These are phyloP conservation scores for Rhopalosiphum maidis DNA, from an alignment of 1,140 invertebrate genomes.

Conservation along the genomic window DNA sequence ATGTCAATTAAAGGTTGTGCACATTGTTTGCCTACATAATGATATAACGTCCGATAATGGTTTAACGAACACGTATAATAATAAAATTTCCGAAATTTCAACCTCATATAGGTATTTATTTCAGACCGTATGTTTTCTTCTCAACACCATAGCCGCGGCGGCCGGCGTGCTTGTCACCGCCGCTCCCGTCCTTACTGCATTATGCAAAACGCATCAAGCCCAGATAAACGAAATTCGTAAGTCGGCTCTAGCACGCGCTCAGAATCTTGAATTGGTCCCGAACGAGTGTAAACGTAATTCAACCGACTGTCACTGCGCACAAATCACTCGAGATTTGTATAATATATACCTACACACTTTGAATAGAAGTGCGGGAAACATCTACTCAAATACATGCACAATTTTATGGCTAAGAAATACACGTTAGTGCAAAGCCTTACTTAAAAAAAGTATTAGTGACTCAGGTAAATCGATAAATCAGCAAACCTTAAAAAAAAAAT, in stretches of 20 bases:
- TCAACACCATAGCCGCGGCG: not conserved
- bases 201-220: conserved; percentile 31
- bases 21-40: not conserved
- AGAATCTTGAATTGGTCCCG: not conserved
- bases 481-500: not conserved
- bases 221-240: not conserved
- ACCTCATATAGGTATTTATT: not conserved
- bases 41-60: not conserved
- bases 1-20: not conserved
- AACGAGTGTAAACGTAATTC: conserved; percentile 6
- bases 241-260: not conserved
- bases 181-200: not conserved
- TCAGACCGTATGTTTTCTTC: not conserved
- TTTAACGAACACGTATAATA: not conserved
- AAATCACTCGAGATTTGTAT: conserved; percentile 1
- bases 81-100: not conserved
- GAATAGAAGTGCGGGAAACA: not conserved
- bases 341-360: not conserved
- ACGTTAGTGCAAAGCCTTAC: not conserved
- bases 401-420: not conserved
- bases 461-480: conserved; percentile 1
- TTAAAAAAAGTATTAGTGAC: not conserved
- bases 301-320: not conserved
- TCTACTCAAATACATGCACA: not conserved
- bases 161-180: not conserved